Evolutionary conservation across 1,140 invertebrate species (phyloP).

Genomic region (Lordiphosa clarofinis): DNA sequence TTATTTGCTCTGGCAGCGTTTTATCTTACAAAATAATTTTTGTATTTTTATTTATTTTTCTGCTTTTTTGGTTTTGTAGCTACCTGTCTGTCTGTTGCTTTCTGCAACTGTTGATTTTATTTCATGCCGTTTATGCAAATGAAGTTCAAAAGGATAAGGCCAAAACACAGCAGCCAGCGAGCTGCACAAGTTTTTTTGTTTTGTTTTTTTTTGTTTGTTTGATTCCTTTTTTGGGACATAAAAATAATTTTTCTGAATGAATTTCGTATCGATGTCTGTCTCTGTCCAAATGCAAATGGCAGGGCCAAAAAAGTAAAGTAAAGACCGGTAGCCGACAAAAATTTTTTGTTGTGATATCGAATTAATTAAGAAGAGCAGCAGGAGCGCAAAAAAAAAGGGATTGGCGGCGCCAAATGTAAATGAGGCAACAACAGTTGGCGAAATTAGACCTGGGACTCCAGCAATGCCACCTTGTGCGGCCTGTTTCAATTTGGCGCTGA

Average conservation of each 20-base stretch:
- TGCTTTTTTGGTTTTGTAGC: conserved; percentile 31
- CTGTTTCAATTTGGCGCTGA: conserved; percentile 72
- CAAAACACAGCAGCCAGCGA: conserved; percentile 49
- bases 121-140: conserved; percentile 77
- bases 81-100: conserved; percentile 54
- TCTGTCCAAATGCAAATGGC: conserved; percentile 67
- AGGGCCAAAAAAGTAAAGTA: conserved; percentile 55
- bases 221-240: conserved; percentile 40
- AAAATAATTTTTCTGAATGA: conserved; percentile 77
- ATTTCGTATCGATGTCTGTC: conserved; percentile 65
- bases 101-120: conserved; percentile 77
- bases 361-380: conserved; percentile 68
- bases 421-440: conserved; percentile 59
- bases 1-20: conserved; percentile 47
- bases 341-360: conserved; percentile 73
- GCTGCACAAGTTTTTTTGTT: conserved; percentile 45
- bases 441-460: conserved; percentile 47
- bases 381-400: conserved; percentile 8
- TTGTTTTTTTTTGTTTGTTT: no score
- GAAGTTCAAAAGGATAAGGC: conserved; percentile 76
- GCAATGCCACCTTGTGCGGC: conserved; percentile 63
- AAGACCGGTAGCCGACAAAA: conserved; percentile 72
- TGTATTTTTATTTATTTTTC: conserved; percentile 43
- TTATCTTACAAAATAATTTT: conserved; percentile 62
- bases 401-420: conserved; percentile 68